phyloP scores from a whole-genome alignment of 2,797 vertebrate genomes.

The Eleutherodactylus coqui region DNA sequence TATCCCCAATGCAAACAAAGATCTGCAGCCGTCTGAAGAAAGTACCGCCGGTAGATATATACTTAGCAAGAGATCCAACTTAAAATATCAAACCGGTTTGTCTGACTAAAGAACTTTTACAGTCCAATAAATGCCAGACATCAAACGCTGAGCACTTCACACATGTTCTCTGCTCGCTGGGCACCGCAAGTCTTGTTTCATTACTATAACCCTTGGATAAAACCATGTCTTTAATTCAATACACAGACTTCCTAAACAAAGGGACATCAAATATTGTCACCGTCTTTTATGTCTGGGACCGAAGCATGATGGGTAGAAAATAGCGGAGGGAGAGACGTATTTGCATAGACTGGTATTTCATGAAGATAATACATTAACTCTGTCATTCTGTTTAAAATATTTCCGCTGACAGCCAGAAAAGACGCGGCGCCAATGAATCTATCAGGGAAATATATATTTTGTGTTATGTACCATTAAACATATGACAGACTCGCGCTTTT shows the following conservation, averaged over 20 bases:
- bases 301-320: slow-evolving; percentile 41
- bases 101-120: slow-evolving; percentile 9
- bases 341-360: slow-evolving; percentile 45
- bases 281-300: slow-evolving; percentile 49
- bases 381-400: slow-evolving; percentile 37
- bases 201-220: slow-evolving; percentile 36
- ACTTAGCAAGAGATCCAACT: slow-evolving; percentile 19
- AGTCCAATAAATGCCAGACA: slow-evolving; percentile 32
- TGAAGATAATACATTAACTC: slow-evolving; percentile 40
- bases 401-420: slow-evolving; percentile 31
- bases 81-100: slow-evolving; percentile 24
- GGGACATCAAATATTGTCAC: slow-evolving; percentile 44
- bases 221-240: slow-evolving; percentile 44
- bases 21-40: slow-evolving; percentile 5
- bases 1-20: slow-evolving; percentile 42
- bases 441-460: slow-evolving; percentile 33
- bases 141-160: slow-evolving; percentile 35
- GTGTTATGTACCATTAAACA: slow-evolving; percentile 31
- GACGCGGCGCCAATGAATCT: slow-evolving; percentile 12
- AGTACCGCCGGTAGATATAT: slow-evolving; percentile 24
- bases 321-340: slow-evolving; percentile 18
- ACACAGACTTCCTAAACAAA: slow-evolving; percentile 40
- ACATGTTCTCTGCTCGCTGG: slow-evolving; percentile 36
- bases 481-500: neutral
- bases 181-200: slow-evolving; percentile 31